Conservation (phyloP, 2,113 vertebrate species). For the Ictalurus punctatus region DNA sequence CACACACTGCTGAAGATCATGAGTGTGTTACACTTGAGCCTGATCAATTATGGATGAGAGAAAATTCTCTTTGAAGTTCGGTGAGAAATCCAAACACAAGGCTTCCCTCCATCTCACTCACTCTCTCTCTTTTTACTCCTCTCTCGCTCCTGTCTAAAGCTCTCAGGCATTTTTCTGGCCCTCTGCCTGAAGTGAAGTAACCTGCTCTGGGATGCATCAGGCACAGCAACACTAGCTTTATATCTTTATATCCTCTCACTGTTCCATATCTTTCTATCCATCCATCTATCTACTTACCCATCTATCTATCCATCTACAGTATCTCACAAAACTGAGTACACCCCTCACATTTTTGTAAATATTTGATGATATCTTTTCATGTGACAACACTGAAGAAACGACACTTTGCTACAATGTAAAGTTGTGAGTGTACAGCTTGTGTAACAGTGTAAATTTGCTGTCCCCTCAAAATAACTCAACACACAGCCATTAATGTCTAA, state of each 20-base stretch:
- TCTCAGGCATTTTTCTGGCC: neutral
- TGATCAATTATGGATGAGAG: conserved; percentile 32
- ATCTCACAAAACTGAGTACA: no score
- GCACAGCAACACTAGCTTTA: neutral
- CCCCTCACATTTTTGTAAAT: no score
- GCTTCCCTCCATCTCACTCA: neutral
- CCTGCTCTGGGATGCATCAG: neutral
- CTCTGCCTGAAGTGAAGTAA: neutral
- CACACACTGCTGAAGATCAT: conserved; percentile 1
- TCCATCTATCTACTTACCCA: neutral
- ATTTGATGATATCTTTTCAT: no score
- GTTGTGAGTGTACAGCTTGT: no score
- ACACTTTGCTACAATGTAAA: no score
- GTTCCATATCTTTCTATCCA: neutral
- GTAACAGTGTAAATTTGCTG: no score
- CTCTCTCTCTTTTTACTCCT: conserved; percentile 14
- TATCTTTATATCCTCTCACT: neutral
- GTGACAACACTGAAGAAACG: no score
- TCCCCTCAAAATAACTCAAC: no score
- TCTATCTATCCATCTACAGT: no score
- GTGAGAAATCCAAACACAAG: neutral
- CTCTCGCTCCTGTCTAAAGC: neutral
- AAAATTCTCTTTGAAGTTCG: conserved; percentile 23
- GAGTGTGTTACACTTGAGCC: neutral
- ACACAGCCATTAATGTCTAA: no score